phyloP scores from a whole-genome alignment of 2,797 vertebrate species.

The Melanotaenia boesemani region DNA sequence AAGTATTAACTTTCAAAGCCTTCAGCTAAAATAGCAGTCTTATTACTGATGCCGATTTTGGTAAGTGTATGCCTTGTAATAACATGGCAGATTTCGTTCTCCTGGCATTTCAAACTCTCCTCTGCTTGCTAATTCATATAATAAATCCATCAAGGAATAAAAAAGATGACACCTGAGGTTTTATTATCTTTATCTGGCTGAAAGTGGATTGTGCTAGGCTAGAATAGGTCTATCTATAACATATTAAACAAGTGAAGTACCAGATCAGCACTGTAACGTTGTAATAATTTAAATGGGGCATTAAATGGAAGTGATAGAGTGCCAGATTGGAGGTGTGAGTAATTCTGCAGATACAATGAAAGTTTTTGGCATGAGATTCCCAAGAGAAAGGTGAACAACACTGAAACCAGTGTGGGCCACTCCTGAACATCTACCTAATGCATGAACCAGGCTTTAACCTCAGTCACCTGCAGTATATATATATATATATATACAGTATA shows the following conservation, averaged over 20 bases:
- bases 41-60: slow-evolving; percentile 56
- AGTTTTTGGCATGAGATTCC: background rate
- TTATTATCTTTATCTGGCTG: background rate
- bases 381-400: background rate
- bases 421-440: background rate
- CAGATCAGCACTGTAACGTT: background rate
- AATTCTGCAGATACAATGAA: too few species aligned
- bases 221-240: background rate
- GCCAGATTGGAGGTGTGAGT: background rate
- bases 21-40: background rate
- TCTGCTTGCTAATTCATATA: too few species aligned
- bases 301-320: background rate
- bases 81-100: background rate
- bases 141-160: too few species aligned
- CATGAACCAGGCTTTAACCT: background rate
- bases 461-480: background rate
- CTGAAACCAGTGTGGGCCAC: background rate
- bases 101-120: too few species aligned
- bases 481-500: too few species aligned
- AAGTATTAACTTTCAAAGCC: slow-evolving; percentile 35
- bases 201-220: slow-evolving; percentile 1
- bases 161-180: background rate
- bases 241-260: slow-evolving; percentile 10
- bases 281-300: slow-evolving; percentile 16
- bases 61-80: slow-evolving; percentile 26